Evolutionary conservation across 2,113 vertebrate genomes (phyloP).

Genomic region (Aphelocoma coerulescens): DNA sequence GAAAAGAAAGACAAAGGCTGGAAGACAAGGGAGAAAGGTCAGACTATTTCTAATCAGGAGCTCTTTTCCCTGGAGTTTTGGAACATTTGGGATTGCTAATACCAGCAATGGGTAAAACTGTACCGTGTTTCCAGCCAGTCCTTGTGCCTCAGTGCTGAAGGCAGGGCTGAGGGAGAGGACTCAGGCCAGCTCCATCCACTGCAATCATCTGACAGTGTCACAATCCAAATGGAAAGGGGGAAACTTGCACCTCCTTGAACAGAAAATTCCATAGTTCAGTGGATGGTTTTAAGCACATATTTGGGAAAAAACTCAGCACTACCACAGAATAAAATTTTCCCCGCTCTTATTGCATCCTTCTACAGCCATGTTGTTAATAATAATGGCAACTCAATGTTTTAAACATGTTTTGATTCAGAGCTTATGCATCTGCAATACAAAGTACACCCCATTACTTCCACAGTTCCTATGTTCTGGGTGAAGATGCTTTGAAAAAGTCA

Average conservation of each 20-base stretch:
- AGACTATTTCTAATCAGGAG: neutral
- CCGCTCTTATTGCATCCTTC: neutral
- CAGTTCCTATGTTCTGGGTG: neutral
- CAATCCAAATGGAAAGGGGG: neutral
- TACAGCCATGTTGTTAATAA: neutral
- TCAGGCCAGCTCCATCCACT: neutral
- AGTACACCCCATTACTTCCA: neutral
- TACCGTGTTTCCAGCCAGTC: neutral
- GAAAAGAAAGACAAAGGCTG: neutral
- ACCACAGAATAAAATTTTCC: neutral
- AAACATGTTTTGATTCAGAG: neutral
- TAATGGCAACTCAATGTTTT: neutral
- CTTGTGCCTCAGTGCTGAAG: neutral
- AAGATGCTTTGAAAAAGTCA: neutral
- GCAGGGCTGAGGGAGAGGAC: neutral
- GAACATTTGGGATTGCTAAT: neutral
- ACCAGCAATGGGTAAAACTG: neutral
- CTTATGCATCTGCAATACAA: neutral
- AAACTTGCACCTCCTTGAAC: neutral
- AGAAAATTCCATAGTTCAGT: neutral
- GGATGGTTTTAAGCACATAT: neutral
- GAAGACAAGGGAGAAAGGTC: neutral
- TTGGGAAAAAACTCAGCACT: neutral
- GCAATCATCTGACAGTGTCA: neutral
- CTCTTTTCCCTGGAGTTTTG: neutral